These are phyloP conservation scores for Nyctibius bracteatus DNA, from an alignment of 2,113 vertebrate genomes.

Conservation along the genomic window DNA sequence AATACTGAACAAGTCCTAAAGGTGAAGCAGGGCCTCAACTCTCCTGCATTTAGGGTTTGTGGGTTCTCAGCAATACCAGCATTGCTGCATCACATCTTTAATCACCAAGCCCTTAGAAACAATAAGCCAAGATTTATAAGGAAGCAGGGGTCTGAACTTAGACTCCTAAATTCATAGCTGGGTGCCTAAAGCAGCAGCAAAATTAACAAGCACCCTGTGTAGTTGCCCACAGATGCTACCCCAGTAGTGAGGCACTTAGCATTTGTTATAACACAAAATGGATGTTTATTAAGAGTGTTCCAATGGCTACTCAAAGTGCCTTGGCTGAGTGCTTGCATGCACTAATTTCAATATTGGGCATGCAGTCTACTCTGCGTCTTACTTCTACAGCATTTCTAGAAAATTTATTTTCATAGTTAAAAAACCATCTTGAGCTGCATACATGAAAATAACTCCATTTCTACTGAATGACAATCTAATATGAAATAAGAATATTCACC, in stretches of 20 bases:
- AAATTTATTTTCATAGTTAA: conserved; percentile 72
- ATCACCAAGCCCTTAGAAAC: conserved; percentile 31
- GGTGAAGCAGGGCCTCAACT: background rate
- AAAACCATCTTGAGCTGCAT: conserved; percentile 68
- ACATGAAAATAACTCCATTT: conserved; percentile 70
- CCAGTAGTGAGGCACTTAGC: conserved; percentile 43
- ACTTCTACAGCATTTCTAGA: conserved; percentile 62
- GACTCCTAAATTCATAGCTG: background rate
- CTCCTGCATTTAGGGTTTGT: background rate
- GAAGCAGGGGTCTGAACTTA: background rate
- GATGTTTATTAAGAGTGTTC: background rate
- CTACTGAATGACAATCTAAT: conserved; percentile 70
- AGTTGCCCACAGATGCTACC: conserved; percentile 1
- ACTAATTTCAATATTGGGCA: conserved; percentile 1
- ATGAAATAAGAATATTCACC: conserved; percentile 71
- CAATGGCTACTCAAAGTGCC: background rate
- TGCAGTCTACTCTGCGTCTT: conserved; percentile 60
- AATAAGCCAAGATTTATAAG: background rate
- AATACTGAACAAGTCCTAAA: background rate
- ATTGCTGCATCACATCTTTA: background rate
- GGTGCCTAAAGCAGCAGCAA: background rate
- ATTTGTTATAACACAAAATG: background rate
- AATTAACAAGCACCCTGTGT: background rate
- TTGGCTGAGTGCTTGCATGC: background rate
- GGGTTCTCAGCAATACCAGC: conserved; percentile 30